phyloP scores from a whole-genome alignment of 2,113 vertebrate species.

The Nesoenas mayeri region DNA sequence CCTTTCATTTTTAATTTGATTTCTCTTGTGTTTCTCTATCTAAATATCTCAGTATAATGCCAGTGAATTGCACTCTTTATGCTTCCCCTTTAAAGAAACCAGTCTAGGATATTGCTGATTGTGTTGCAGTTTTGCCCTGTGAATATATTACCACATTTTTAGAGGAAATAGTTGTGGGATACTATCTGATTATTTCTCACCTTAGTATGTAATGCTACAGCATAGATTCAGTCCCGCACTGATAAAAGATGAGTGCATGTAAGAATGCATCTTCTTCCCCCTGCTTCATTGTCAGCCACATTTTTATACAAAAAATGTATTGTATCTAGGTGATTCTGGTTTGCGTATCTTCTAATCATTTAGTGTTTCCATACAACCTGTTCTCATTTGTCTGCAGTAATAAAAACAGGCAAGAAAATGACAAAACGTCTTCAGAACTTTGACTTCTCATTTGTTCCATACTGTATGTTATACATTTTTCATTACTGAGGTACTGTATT shows the following conservation, averaged over 20 bases:
- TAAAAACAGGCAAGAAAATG: neutral
- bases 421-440: neutral
- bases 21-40: neutral
- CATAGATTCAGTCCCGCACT: neutral
- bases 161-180: neutral
- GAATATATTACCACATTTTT: neutral
- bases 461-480: neutral
- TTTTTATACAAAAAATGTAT: neutral
- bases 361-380: neutral
- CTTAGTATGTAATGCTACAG: neutral
- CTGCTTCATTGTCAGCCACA: neutral
- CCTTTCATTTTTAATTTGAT: neutral
- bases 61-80: neutral
- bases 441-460: neutral
- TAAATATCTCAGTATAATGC: neutral
- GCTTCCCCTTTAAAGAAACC: neutral
- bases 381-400: neutral
- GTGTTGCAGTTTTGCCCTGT: neutral
- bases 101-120: neutral
- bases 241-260: neutral
- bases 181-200: constrained; percentile 1
- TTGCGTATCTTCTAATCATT: neutral
- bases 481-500: neutral
- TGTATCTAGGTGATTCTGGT: neutral
- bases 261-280: neutral